Evolutionary conservation across 64 coral and sea anemone genomes (phyloP), one percentile per base, ranked within the genome.

Genomic region (Dendronephthya gigantea): DNA sequence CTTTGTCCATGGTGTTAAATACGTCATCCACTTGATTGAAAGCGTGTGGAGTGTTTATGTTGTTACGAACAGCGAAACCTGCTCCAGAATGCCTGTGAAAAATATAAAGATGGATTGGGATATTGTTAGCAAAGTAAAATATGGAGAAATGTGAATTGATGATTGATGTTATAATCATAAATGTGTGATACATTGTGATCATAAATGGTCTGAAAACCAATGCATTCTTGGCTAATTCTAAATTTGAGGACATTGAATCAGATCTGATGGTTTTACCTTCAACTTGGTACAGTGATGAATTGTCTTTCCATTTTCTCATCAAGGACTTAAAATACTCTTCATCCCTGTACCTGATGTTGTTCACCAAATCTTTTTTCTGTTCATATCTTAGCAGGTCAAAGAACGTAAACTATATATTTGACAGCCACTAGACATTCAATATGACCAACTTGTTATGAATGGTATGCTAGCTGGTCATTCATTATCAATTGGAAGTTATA

Each of bases 221-320:
- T n/a, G n/a, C n/a, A n/a, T n/a, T n/a, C n/a, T n/a, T n/a, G n/a
- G n/a, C n/a, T n/a, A n/a, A n/a, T n/a, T n/a, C n/a, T n/a, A n/a
- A n/a, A n/a, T n/a, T n/a, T n/a, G n/a, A n/a, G n/a, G n/a, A n/a
- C 41, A 45, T 4, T 45, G 41, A 45, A 6, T 45, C 11, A 45
- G 4, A 45, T 6, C 41, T 6, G 25, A 52, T 22, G 6, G 1
- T n/a, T 23, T 62, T 79, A 79, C 72, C 72, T 79, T 79, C 37
- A 0, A 79, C 9, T 79, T 33, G 34, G 29, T 79, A 79, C 25
- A 79, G 72, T 35, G 32, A 79, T 13, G 72, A 36, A 36, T 79
- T 33, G 29, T 79, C 72, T 79, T 79, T 79, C 72, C 72, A 79
- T 79, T 79, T 79, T 79, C 30, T 39, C 15, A 29, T 12, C 72